phyloP scores from a whole-genome alignment of 2,888 invertebrate species.

The Agrotis segetum region DNA sequence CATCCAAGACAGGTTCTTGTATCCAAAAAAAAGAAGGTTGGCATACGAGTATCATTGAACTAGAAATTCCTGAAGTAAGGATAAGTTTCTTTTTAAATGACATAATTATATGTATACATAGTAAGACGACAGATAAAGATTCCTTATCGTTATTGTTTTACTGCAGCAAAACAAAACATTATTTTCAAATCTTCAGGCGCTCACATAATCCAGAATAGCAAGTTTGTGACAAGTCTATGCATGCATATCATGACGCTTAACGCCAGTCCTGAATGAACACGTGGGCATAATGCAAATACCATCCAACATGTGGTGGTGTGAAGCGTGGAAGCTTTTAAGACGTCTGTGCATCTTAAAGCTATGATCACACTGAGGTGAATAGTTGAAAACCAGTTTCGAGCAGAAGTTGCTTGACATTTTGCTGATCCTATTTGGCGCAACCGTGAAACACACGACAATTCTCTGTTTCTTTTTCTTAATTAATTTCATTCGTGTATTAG shows the following conservation, averaged over 20 bases:
- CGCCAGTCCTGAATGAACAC: constrained; percentile 28
- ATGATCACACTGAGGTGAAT: background rate
- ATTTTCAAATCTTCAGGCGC: background rate
- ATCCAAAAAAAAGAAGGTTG: too few relatives aligned
- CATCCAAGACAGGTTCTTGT: too few relatives aligned
- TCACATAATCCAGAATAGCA: constrained; percentile 10
- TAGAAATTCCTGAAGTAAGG: too few relatives aligned
- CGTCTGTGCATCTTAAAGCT: constrained; percentile 9
- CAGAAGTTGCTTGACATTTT: too few relatives aligned
- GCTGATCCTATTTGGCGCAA: too few relatives aligned
- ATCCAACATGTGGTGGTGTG: constrained; percentile 29
- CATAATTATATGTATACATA: background rate
- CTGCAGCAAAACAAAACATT: constrained; percentile 4
- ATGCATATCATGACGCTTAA: constrained; percentile 41
- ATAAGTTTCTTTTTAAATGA: background rate
- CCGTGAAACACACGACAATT: too few relatives aligned
- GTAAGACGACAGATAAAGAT: background rate
- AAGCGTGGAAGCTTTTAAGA: constrained; percentile 18
- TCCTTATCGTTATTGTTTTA: background rate
- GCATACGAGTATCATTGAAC: too few relatives aligned
- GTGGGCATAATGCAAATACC: constrained; percentile 50
- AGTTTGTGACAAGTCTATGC: constrained; percentile 21
- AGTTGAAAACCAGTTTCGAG: too few relatives aligned
- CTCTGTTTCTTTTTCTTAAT: too few relatives aligned
- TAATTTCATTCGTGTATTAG: too few relatives aligned